Evolutionary conservation across 2,888 invertebrate genomes (phyloP).

Genomic region (Ormyrus labotus): DNA sequence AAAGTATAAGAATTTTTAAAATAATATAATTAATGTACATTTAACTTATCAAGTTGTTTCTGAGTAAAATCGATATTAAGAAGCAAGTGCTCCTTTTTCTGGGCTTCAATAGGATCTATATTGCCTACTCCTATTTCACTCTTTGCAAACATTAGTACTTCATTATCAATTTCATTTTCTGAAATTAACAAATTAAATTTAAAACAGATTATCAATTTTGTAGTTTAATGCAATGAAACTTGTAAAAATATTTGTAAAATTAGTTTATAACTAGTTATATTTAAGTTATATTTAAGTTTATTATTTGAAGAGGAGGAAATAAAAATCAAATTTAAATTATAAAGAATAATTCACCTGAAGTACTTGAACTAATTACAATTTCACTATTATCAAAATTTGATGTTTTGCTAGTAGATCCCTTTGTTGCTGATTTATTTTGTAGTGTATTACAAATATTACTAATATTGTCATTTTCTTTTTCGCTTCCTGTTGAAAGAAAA

Average conservation of each 20-base stretch:
- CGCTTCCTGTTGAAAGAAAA: background rate
- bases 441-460: background rate
- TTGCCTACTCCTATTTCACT: constrained; percentile 61
- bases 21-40: constrained; percentile 56
- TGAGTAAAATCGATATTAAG: constrained; percentile 60
- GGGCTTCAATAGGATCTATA: constrained; percentile 63
- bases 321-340: background rate
- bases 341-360: constrained; percentile 39
- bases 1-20: no score
- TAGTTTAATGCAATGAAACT: background rate
- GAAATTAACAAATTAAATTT: constrained; percentile 6
- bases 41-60: constrained; percentile 61
- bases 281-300: no score
- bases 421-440: background rate
- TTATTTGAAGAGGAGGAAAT: background rate
- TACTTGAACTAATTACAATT: constrained; percentile 46
- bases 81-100: constrained; percentile 60
- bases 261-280: no score
- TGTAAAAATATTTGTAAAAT: no score
- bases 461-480: background rate
- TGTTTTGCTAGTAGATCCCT: background rate
- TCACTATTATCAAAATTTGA: background rate
- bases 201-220: constrained; percentile 8
- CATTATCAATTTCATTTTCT: constrained; percentile 54
- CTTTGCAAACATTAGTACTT: constrained; percentile 56